Evolutionary conservation across 2,113 vertebrate species (phyloP), one percentile per base, ranked within the genome.

Genomic region (Danionella cerebrum): DNA sequence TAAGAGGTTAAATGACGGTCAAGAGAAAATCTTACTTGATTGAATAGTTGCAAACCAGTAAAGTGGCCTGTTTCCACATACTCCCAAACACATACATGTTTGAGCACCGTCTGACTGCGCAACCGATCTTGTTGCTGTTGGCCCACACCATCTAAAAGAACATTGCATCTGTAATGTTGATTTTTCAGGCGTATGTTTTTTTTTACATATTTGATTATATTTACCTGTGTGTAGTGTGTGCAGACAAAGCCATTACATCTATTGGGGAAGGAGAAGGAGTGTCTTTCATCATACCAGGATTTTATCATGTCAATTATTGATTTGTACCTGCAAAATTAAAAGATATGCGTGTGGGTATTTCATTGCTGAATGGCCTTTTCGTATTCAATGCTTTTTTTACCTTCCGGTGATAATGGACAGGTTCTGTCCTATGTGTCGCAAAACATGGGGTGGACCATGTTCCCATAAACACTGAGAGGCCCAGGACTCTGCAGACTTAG

Each of bases 131-230:
- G 72, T 75, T 94, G 75, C 87, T 92, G 70, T 86, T 88, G 24
- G 93, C 93, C 93, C 94, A 97, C 69, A 97, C 92, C 93, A 95
- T 95, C 94, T 98, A 82, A 4, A 76, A 73, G n/a, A n/a, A n/a
- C n/a, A n/a, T n/a, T n/a, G n/a, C n/a, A n/a, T n/a, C n/a, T n/a
- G n/a, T n/a, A n/a, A n/a, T n/a, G n/a, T n/a, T n/a, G n/a, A n/a
- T n/a, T n/a, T n/a, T n/a, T n/a, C n/a, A n/a, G n/a, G n/a, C n/a
- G n/a, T n/a, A n/a, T n/a, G n/a, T n/a, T n/a, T n/a, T n/a, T n/a
- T n/a, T n/a, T n/a, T n/a, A n/a, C n/a, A n/a, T n/a, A n/a, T n/a
- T n/a, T n/a, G n/a, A n/a, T n/a, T 9, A 19, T 18, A 42, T 7
- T 5, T 42, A 93, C 92, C 92, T 95, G 92, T 0, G 93, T 97